Base-by-base conservation (phyloP, 2,888 invertebrate species). In the Asteroscopus sphinx region DNA sequence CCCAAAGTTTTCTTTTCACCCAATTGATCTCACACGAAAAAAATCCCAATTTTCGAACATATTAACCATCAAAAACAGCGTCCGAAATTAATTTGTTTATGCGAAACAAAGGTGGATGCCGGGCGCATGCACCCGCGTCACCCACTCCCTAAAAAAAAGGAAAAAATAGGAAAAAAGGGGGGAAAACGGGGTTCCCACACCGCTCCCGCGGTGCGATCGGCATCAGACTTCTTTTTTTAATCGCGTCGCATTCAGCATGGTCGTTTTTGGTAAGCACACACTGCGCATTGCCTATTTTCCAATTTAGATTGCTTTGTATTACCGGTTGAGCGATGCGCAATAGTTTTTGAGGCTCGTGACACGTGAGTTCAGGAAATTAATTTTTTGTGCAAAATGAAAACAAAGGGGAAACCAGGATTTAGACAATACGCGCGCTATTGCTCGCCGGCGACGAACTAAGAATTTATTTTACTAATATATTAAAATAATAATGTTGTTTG, bases 301-400 rank as follows among this genome's bases (percentile, higher is more conserved):
- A 93, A 93, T 93, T 94, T 93, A 93, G 93, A 94, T 94, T 93
- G 93, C 94, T 93, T 93, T 93, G 93, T 93, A 93, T 94, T 94
- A 93, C 91, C 89, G 92, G 88, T 82, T 92, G 93, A 92, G 91
- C 91, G 92, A 93, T 91, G 93, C 86, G 93, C 93, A 89, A 93
- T 93, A 93, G 93, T 93, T 94, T 93, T 92, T 92, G 90, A 91
- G 86, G 88, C 86, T 77, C 87, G 91, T 86, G 92, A 92, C 93
- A 92, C 84, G 89, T 87, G 86, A 88, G 81, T 77, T 86, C 78
- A 86, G 92, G 90, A 92, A 91, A 92, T 93, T 91, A 90, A 92
- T 92, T 89, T 77, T 87, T 83, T 81, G 78, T 85, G 81, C 81
- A 83, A 86, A 87, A 68, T 66, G 64, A 86, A 80, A 77, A 70